A percentile compares a stretch with the other conserved stretches of the same genome.
phyloP scores from a whole-genome alignment of 1,140 invertebrate genomes.

The Magallana angulata region DNA sequence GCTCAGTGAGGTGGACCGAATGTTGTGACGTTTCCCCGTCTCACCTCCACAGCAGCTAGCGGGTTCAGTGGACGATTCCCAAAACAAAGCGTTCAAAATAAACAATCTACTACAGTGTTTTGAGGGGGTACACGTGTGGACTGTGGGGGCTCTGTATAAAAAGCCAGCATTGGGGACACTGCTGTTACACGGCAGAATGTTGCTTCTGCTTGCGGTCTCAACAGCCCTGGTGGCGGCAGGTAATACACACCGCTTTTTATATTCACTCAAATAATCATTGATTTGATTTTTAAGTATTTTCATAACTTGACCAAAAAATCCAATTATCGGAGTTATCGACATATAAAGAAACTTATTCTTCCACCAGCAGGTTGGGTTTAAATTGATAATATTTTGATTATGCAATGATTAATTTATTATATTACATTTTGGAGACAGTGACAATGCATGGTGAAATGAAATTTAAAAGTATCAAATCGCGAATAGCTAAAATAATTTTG shows the following conservation, averaged over 20 bases:
- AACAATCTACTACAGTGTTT: not conserved
- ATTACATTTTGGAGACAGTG: too few species aligned
- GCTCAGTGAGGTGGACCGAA: not conserved
- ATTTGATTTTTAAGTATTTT: too few species aligned
- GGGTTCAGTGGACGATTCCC: slow-evolving; percentile 6
- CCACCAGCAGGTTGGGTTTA: too few species aligned
- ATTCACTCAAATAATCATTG: too few species aligned
- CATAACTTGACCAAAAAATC: too few species aligned
- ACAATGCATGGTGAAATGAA: too few species aligned
- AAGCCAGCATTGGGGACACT: not conserved
- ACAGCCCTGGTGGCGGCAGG: not conserved
- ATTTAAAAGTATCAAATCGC: too few species aligned
- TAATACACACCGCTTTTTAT: not conserved
- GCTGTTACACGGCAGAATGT: not conserved
- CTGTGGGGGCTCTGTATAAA: not conserved
- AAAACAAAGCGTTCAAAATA: slow-evolving; percentile 19
- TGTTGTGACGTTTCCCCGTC: not conserved
- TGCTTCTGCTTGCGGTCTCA: slow-evolving; percentile 1
- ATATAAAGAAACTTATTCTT: too few species aligned
- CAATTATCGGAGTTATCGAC: too few species aligned
- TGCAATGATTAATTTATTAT: too few species aligned
- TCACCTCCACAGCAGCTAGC: not conserved
- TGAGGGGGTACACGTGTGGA: not conserved
- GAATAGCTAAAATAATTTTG: too few species aligned
- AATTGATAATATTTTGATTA: too few species aligned